Evolutionary conservation across 92 coral and sea anemone species (phyloP).

Genomic region (Phenganax marumi): DNA sequence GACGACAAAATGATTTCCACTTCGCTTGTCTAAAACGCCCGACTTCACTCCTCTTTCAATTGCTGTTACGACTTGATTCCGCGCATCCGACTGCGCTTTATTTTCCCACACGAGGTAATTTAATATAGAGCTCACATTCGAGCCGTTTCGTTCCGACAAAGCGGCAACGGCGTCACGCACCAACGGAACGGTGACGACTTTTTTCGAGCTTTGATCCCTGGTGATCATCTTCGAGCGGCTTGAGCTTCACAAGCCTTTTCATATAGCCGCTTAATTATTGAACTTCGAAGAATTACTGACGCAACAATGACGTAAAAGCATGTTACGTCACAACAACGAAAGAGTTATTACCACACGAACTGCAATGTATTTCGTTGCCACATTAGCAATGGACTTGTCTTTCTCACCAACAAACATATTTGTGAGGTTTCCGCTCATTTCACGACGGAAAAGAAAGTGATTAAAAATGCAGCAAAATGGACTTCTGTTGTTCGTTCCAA

Average conservation of each 20-base stretch:
- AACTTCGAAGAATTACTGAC: not conserved
- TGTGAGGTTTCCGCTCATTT: too few species aligned
- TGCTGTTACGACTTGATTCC: not conserved
- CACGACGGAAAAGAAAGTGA: too few species aligned
- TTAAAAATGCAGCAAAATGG: too few species aligned
- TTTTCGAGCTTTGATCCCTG: not conserved
- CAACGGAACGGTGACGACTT: not conserved
- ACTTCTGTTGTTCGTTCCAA: too few species aligned
- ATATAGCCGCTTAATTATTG: not conserved
- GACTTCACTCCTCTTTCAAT: not conserved
- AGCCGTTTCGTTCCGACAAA: conserved; percentile 22
- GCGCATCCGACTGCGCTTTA: conserved; percentile 3
- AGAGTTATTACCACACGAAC: too few species aligned
- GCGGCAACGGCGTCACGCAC: conserved; percentile 22
- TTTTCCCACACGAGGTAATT: conserved; percentile 15
- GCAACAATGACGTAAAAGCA: not conserved
- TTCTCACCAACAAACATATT: too few species aligned
- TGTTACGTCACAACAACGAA: too few species aligned
- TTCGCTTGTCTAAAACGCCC: not conserved
- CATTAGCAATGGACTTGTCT: too few species aligned
- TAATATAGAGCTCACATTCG: conserved; percentile 19
- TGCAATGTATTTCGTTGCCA: too few species aligned
- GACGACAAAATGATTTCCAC: conserved; percentile 6
- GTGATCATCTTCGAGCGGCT: not conserved
- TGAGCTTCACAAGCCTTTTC: not conserved